phyloP scores from a whole-genome alignment of 2,113 vertebrate species.

The Centropus bengalensis region DNA sequence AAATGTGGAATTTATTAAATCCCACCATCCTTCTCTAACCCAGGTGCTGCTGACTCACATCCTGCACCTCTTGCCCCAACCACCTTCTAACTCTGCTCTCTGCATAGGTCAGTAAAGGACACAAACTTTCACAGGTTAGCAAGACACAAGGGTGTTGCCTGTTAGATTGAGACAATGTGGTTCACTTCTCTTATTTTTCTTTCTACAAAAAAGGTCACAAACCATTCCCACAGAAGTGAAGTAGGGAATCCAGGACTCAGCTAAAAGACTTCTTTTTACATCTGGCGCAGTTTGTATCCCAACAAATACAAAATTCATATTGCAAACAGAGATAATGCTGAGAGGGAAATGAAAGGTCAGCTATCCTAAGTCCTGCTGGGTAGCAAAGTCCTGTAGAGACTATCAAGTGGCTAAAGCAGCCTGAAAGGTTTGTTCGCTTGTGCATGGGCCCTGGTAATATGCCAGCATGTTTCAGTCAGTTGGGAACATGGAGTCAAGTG shows the following conservation, averaged over 20 bases:
- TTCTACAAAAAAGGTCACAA: constrained; percentile 68
- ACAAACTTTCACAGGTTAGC: constrained; percentile 56
- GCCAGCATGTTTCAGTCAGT: not conserved
- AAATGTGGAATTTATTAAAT: constrained; percentile 16
- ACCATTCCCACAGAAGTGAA: constrained; percentile 55
- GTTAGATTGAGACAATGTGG: constrained; percentile 70
- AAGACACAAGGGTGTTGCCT: constrained; percentile 59
- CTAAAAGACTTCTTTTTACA: constrained; percentile 60
- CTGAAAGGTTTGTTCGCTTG: not conserved
- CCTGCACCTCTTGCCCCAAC: constrained; percentile 39
- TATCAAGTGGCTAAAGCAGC: constrained; percentile 26
- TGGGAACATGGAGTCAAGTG: not conserved
- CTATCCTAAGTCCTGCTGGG: not conserved
- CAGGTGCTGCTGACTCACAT: constrained; percentile 69
- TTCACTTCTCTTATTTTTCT: constrained; percentile 78
- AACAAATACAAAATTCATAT: constrained; percentile 54
- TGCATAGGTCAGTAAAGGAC: constrained; percentile 53
- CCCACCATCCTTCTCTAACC: not conserved
- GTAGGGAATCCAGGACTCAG: constrained; percentile 71
- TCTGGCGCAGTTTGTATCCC: constrained; percentile 61
- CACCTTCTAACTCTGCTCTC: constrained; percentile 4
- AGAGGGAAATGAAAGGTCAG: constrained; percentile 67
- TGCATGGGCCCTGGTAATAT: not conserved
- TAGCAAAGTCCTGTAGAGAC: constrained; percentile 7
- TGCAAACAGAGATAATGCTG: constrained; percentile 32